Percentiles rank a stretch among this genome's conserved stretches.
These are phyloP conservation scores for Podabrus alpinus DNA, from an alignment of 2,888 invertebrate genomes.

Conservation along the genomic window DNA sequence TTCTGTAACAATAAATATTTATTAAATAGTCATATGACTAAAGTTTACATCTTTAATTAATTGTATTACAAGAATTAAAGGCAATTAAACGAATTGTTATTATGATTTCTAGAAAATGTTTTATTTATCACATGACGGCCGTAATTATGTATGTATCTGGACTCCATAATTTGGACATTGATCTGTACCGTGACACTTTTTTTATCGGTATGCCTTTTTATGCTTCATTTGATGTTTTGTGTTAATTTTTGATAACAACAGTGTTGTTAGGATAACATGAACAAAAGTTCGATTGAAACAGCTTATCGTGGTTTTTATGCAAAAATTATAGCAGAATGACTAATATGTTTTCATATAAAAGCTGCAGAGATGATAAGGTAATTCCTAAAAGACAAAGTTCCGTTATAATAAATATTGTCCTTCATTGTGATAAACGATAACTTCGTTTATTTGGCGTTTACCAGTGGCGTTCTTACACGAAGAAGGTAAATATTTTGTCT, in stretches of 20 bases:
- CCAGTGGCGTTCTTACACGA: background rate
- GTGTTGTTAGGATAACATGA: no score
- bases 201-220: background rate
- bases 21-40: background rate
- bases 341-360: background rate
- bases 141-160: background rate
- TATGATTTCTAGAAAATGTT: background rate
- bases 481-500: background rate
- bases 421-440: background rate
- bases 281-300: background rate
- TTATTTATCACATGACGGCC: background rate
- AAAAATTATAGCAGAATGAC: background rate
- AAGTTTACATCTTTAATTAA: background rate
- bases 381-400: background rate
- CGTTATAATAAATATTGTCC: background rate
- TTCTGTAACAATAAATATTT: background rate
- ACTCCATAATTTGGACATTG: background rate
- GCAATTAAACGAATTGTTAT: background rate
- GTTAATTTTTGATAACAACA: background rate
- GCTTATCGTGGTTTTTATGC: background rate
- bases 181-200: background rate
- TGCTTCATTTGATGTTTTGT: background rate
- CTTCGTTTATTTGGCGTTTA: background rate
- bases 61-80: background rate
- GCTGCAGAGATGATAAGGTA: background rate